Evolutionary conservation across 2,797 vertebrate genomes (phyloP).

Genomic region (Malurus leucopterus): DNA sequence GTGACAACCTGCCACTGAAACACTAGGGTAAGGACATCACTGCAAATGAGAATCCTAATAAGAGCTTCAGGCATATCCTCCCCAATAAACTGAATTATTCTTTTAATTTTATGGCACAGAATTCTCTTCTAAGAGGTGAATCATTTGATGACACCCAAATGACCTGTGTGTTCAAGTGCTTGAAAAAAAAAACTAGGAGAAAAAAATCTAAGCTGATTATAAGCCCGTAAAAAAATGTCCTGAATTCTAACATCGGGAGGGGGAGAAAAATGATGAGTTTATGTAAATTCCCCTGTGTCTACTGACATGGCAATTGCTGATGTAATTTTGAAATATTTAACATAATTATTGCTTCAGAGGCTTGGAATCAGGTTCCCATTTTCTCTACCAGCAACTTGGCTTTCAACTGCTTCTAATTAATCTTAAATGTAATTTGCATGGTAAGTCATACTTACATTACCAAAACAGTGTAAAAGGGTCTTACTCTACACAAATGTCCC

Average conservation of each 20-base stretch:
- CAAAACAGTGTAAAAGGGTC: not conserved
- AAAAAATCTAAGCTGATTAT: not conserved
- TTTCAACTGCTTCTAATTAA: constrained; percentile 2
- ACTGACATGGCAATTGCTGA: not conserved
- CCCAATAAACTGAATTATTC: constrained; percentile 71
- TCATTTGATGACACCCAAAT: constrained; percentile 69
- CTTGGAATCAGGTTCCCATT: constrained; percentile 9
- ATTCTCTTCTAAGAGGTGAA: constrained; percentile 66
- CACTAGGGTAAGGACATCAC: constrained; percentile 62
- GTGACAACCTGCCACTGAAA: constrained; percentile 74
- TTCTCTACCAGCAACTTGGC: not conserved
- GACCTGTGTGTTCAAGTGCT: constrained; percentile 50
- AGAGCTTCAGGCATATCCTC: constrained; percentile 55
- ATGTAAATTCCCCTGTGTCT: not conserved
- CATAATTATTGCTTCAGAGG: constrained; percentile 14
- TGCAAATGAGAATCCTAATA: constrained; percentile 64
- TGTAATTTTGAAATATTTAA: constrained; percentile 43
- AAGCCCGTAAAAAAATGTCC: not conserved
- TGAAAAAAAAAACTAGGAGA: not conserved
- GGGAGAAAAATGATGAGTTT: not conserved
- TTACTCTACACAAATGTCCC: not conserved
- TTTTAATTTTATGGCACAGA: constrained; percentile 66
- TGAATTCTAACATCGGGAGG: not conserved
- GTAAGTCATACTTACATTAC: not conserved
- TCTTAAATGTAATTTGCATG: not conserved